Evolutionary conservation across 2,113 vertebrate species (phyloP).

Genomic region (Seriola aureovittata): DNA sequence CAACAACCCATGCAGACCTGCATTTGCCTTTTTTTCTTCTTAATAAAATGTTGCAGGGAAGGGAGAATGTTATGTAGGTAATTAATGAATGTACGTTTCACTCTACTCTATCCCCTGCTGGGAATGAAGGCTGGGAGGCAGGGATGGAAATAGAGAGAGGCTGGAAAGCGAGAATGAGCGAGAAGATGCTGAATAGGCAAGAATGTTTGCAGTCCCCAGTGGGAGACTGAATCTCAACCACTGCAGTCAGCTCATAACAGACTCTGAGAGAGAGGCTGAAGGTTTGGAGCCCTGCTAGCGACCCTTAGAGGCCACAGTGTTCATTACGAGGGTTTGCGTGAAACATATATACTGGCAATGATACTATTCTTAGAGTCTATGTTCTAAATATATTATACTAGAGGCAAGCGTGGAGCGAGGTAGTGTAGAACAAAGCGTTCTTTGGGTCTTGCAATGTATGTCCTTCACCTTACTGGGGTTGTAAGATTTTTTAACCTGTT

Average conservation of each 20-base stretch:
- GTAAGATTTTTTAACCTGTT: too few species aligned
- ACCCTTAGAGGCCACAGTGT: constrained; percentile 1
- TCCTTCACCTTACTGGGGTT: too few species aligned
- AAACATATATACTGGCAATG: not conserved
- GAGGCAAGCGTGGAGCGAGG: too few species aligned
- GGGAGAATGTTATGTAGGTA: constrained; percentile 12
- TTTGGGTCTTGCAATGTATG: too few species aligned
- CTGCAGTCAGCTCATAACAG: constrained; percentile 57
- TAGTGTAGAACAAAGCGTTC: too few species aligned
- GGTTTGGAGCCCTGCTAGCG: constrained; percentile 12
- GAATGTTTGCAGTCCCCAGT: constrained; percentile 45
- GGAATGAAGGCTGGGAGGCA: constrained; percentile 45
- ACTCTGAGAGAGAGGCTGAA: constrained; percentile 37
- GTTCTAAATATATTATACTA: not conserved
- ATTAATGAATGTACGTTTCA: constrained; percentile 45
- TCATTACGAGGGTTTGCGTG: not conserved
- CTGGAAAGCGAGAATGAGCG: constrained; percentile 33
- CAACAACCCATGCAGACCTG: not conserved
- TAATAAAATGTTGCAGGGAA: not conserved
- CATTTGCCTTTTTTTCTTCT: not conserved
- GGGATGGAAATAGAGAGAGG: constrained; percentile 42
- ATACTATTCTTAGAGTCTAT: not conserved
- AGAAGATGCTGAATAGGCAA: constrained; percentile 66
- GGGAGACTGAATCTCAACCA: constrained; percentile 48
- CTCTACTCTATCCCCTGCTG: constrained; percentile 25